Conservation (phyloP, 2,113 vertebrate genomes). For the Garra rufa region DNA sequence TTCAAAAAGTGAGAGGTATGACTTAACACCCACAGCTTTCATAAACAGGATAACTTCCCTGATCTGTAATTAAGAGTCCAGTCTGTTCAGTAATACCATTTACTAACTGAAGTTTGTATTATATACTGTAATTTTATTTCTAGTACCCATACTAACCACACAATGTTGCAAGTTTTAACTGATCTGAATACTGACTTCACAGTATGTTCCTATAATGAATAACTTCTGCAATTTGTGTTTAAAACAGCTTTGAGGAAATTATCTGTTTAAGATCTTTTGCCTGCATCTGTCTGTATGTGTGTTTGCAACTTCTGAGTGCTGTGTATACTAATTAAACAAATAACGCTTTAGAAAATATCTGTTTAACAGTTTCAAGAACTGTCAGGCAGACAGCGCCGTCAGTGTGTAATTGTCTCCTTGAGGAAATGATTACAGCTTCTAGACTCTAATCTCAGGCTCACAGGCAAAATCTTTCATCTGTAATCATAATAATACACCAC, state of each 20-base stretch:
- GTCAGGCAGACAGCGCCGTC: constrained; percentile 17
- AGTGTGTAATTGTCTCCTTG: constrained; percentile 27
- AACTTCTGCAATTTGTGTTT: neutral
- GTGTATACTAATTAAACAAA: neutral
- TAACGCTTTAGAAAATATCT: neutral
- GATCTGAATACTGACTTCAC: neutral
- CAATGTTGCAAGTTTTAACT: neutral
- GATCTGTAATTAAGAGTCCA: neutral
- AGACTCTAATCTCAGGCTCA: constrained; percentile 41
- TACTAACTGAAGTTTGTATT: neutral
- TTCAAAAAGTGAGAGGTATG: neutral
- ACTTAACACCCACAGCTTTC: neutral
- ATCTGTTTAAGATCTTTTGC: neutral
- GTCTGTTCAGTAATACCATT: neutral
- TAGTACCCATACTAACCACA: neutral
- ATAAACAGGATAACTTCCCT: neutral
- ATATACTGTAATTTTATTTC: neutral
- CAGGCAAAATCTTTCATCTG: constrained; percentile 4
- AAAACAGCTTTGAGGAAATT: neutral
- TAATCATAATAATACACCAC: constrained; percentile 5
- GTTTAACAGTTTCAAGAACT: constrained; percentile 15
- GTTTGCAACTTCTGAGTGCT: constrained; percentile 5
- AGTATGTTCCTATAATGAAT: neutral
- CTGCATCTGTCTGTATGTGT: constrained; percentile 25
- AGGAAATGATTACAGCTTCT: neutral